Evolutionary conservation across 2,797 vertebrate species (phyloP), one percentile per base, ranked within the genome.

Genomic region (Phaenicophaeus curvirostris): DNA sequence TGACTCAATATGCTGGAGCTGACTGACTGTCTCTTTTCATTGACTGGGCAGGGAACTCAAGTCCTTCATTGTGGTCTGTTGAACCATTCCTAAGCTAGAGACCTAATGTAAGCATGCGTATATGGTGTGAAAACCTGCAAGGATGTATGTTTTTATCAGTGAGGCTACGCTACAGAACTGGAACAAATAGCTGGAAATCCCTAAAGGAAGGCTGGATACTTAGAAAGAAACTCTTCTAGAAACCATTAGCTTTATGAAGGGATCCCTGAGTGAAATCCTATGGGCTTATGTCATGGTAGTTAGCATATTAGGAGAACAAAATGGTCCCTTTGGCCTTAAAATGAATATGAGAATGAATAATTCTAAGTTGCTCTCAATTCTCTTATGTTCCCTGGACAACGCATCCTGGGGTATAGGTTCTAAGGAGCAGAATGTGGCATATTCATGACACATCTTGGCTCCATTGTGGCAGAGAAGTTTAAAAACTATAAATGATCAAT

Each of bases 401-500:
- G 8, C 24, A 28, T 63, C 33, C 30, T 61, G 71, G 20, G 6
- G 79, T 46, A 3, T 18, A 69, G 37, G 41, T 30, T 84, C 51
- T 66, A 63, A 82, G 73, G 30, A 76, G 30, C 15, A 92, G 58
- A 67, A 63, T 59, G 57, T 4, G 58, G 41, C 24, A 57, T 57
- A 21, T 79, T 88, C 0, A 0, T 76, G 24, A 28, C 62, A 37
- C 10, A 5, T 86, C 86, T 97, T 91, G 61, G 53, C 90, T 96
- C 76, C 13, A 21, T 46, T 89, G 57, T 76, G 87, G 72, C 65
- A 94, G 81, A 90, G 53, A 94, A 91, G 78, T 92, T 93, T 96
- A 93, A 85, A 76, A 95, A 96, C 95, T 85, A 89, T 46, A 95
- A 97, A 95, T 86, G 95, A 95, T 90, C 53, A 86, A 90, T 69